These are phyloP conservation scores for Urosaurus nigricauda DNA, from an alignment of 2,797 vertebrate species.

Conservation along the genomic window DNA sequence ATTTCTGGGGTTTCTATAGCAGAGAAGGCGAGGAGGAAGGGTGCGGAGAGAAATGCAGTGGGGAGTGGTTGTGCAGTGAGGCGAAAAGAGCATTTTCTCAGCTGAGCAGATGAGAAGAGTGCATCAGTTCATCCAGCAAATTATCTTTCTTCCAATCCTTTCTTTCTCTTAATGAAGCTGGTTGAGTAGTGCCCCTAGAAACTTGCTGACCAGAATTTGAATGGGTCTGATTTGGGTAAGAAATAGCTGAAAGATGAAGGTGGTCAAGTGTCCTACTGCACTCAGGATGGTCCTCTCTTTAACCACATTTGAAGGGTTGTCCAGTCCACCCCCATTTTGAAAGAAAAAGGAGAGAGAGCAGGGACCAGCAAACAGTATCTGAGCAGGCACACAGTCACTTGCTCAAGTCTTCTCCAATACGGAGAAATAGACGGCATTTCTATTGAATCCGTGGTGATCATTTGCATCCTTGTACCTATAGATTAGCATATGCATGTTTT, in stretches of 20 bases:
- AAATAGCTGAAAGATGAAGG: background rate
- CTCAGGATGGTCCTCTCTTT: background rate
- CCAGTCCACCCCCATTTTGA: too few relatives aligned
- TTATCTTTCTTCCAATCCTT: background rate
- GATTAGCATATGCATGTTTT: too few relatives aligned
- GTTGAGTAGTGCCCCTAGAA: background rate
- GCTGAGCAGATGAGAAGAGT: conserved; percentile 22
- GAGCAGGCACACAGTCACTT: too few relatives aligned
- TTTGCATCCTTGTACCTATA: too few relatives aligned
- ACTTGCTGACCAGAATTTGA: conserved; percentile 19
- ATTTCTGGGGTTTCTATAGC: background rate
- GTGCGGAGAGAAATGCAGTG: too few relatives aligned
- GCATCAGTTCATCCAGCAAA: conserved; percentile 22
- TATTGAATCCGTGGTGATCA: too few relatives aligned
- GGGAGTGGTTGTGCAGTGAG: background rate
- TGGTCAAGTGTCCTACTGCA: background rate
- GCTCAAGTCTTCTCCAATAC: too few relatives aligned
- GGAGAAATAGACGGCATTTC: background rate
- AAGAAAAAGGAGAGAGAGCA: too few relatives aligned
- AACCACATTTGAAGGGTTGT: background rate
- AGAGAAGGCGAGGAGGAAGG: background rate
- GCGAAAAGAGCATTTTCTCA: conserved; percentile 26
- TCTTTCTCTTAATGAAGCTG: background rate
- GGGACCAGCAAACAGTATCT: too few relatives aligned
- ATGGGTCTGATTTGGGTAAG: background rate